Evolutionary conservation across 30 jellyfish, hydroid and myxozoan genomes (phyloP).

Genomic region (Hydra vulgaris): DNA sequence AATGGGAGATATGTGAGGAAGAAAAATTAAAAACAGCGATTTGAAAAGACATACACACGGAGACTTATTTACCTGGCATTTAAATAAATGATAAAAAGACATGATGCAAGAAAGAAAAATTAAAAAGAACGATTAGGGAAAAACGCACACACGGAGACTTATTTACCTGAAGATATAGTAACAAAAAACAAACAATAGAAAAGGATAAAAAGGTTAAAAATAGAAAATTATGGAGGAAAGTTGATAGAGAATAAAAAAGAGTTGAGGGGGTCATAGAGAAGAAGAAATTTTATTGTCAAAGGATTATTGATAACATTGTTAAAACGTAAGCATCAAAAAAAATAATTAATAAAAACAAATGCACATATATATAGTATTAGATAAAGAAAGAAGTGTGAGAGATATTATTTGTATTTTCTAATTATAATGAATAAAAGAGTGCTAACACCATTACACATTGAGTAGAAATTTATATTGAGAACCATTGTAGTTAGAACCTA

Average conservation of each 20-base stretch:
- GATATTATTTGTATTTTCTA: neutral
- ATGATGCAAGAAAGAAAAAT: neutral
- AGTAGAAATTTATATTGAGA: neutral
- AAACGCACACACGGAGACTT: neutral
- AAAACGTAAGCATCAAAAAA: neutral
- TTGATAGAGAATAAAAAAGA: neutral
- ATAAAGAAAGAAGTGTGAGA: neutral
- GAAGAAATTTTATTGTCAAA: neutral
- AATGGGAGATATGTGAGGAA: neutral
- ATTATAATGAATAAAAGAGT: neutral
- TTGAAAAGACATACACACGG: neutral
- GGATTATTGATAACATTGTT: neutral
- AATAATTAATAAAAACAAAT: neutral
- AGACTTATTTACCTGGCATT: neutral
- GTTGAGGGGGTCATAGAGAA: no score
- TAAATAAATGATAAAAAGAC: neutral
- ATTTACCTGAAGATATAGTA: neutral
- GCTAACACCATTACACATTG: neutral
- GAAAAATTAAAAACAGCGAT: neutral
- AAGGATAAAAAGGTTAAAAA: neutral
- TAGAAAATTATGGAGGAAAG: neutral
- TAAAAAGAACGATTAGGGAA: neutral
- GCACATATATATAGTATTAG: neutral
- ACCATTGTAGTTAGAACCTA: neutral
- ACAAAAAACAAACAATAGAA: neutral